Evolutionary conservation across 2,888 invertebrate genomes (phyloP).

Genomic region (Seira ritae): DNA sequence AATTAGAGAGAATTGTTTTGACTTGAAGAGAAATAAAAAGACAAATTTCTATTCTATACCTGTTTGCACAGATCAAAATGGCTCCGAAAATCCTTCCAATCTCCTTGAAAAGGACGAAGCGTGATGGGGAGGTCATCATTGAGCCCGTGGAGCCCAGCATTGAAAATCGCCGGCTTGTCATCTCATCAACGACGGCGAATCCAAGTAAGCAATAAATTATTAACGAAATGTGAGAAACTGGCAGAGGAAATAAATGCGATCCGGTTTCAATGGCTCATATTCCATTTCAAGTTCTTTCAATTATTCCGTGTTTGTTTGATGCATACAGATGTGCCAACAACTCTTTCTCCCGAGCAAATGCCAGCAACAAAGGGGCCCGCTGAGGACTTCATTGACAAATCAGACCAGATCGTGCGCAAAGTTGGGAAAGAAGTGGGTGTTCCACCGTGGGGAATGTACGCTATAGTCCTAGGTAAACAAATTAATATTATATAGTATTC

Average conservation of each 20-base stretch:
- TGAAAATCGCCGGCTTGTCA: constrained; percentile 33
- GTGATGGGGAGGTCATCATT: constrained; percentile 48
- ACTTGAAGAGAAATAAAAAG: too few species aligned
- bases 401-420: constrained; percentile 80
- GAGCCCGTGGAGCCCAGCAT: constrained; percentile 36
- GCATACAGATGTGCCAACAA: constrained; percentile 56
- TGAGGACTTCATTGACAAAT: constrained; percentile 77
- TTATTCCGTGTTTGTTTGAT: too few species aligned
- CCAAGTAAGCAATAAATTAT: too few species aligned
- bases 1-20: too few species aligned
- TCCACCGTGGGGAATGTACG: constrained; percentile 89
- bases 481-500: too few species aligned
- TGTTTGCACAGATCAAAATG: too few species aligned
- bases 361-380: constrained; percentile 59
- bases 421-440: constrained; percentile 85
- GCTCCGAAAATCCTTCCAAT: constrained; percentile 42
- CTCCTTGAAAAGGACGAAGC: constrained; percentile 31
- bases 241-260: too few species aligned
- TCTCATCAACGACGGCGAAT: constrained; percentile 24
- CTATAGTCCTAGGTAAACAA: constrained; percentile 90
- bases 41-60: too few species aligned
- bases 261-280: too few species aligned
- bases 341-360: constrained; percentile 44
- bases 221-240: too few species aligned
- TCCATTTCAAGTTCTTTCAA: too few species aligned